Conservation (phyloP, 1,140 invertebrate genomes). For the Venturia canescens region DNA sequence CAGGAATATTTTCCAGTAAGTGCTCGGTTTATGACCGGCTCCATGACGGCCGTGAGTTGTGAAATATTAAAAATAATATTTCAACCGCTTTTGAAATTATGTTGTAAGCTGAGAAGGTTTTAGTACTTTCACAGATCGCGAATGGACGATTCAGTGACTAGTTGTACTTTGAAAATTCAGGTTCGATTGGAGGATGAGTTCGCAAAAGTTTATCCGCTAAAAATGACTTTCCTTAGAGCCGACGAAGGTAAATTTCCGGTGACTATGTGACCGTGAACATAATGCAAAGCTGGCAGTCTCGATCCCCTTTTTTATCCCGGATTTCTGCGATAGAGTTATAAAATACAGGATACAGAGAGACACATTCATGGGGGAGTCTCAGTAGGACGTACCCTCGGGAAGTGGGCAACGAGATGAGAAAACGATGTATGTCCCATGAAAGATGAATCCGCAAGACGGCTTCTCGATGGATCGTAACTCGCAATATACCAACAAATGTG, state of each 20-base stretch:
- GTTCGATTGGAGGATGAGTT: too few species aligned
- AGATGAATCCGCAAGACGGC: background rate
- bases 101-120: too few species aligned
- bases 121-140: too few species aligned
- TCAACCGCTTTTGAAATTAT: too few species aligned
- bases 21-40: too few species aligned
- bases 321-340: constrained; percentile 29
- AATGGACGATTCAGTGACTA: too few species aligned
- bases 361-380: constrained; percentile 17
- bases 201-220: background rate
- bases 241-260: background rate
- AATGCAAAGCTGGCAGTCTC: background rate
- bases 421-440: constrained; percentile 22
- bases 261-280: background rate
- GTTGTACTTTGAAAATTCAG: too few species aligned
- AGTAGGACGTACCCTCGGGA: constrained; percentile 13
- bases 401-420: constrained; percentile 29
- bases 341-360: constrained; percentile 24
- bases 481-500: background rate
- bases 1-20: too few species aligned
- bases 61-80: too few species aligned
- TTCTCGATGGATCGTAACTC: constrained; percentile 17
- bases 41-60: too few species aligned
- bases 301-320: background rate
- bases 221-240: background rate